These are phyloP conservation scores for Perdita meconis DNA, from an alignment of 2,888 invertebrate species.

Conservation along the genomic window DNA sequence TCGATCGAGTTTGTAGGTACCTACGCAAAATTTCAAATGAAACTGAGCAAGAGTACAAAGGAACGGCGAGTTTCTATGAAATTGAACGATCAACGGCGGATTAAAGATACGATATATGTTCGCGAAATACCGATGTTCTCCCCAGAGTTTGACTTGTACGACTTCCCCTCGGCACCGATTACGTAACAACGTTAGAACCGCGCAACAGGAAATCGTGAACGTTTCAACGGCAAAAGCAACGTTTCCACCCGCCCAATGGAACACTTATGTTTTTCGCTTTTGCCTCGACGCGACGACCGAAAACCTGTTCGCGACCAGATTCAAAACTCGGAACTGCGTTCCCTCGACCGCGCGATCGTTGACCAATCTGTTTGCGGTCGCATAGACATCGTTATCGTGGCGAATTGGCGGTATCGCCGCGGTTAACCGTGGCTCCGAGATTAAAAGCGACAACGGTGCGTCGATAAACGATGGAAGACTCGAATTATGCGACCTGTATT, in stretches of 20 bases:
- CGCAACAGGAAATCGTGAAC: not conserved
- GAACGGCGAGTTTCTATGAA: too few species aligned
- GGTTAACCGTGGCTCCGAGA: not conserved
- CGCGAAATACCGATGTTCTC: not conserved
- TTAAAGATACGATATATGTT: not conserved
- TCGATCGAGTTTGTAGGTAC: too few species aligned
- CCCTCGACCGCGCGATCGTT: not conserved
- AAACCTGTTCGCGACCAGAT: not conserved
- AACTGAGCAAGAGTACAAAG: too few species aligned
- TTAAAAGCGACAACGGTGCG: not conserved
- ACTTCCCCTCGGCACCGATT: conserved; percentile 44
- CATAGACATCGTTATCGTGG: not conserved
- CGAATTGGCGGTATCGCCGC: not conserved
- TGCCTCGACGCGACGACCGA: not conserved
- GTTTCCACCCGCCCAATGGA: not conserved
- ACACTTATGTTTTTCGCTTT: not conserved
- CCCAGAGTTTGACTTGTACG: conserved; percentile 1
- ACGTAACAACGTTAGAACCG: conserved; percentile 18
- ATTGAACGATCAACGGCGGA: not conserved
- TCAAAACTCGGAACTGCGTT: not conserved
- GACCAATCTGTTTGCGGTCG: not conserved
- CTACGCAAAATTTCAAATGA: too few species aligned
- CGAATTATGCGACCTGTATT: not conserved
- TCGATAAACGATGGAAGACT: not conserved
- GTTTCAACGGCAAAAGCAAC: conserved; percentile 3